Evolutionary conservation across 2,113 vertebrate species (phyloP).

Genomic region (Eudyptes chrysolophus): DNA sequence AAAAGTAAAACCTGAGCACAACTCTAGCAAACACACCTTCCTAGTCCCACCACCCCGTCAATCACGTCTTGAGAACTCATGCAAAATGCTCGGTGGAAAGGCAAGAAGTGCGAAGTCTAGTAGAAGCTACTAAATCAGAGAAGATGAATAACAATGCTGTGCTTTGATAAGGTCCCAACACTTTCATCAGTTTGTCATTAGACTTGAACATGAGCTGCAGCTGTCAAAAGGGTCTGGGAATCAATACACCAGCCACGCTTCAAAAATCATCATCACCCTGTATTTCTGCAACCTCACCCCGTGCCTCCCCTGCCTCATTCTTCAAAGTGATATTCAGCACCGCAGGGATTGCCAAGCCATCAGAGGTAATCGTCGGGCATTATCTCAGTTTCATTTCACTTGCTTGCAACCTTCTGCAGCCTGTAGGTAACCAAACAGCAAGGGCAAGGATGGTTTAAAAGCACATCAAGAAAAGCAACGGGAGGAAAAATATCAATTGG

Average conservation of each 20-base stretch:
- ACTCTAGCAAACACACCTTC: background rate
- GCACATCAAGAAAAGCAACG: background rate
- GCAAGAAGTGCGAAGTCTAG: background rate
- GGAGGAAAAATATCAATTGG: background rate
- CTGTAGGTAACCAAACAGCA: background rate
- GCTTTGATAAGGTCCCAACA: background rate
- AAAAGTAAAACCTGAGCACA: background rate
- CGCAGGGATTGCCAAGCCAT: background rate
- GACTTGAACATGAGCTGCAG: background rate
- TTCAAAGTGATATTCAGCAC: background rate
- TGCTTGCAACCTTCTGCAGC: background rate
- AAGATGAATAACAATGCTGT: background rate
- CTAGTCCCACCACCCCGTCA: background rate
- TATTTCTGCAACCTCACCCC: background rate
- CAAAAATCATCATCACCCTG: background rate
- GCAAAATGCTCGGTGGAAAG: background rate
- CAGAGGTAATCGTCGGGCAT: background rate
- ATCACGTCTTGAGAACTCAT: background rate
- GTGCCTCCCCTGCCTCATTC: background rate
- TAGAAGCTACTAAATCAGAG: background rate
- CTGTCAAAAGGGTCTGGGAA: background rate
- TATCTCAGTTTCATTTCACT: background rate
- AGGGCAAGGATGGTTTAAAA: background rate
- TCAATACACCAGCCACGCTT: fast-evolving
- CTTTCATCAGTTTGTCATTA: constrained; percentile 6